Base-by-base conservation (phyloP, 2,888 invertebrate genomes). In the Drosophila ezoana region DNA sequence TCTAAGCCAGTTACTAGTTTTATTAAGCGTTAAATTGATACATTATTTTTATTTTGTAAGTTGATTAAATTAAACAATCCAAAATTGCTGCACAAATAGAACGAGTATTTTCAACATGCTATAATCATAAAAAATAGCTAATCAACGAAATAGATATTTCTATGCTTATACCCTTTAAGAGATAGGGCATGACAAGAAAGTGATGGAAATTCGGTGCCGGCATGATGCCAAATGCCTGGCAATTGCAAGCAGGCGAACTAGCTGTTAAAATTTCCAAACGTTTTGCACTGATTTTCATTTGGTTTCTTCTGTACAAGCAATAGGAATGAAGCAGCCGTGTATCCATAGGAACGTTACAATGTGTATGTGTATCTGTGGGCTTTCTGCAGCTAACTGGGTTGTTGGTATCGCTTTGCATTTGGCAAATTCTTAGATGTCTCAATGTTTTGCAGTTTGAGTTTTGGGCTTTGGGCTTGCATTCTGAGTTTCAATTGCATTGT, bases 401-500 rank as follows among this genome's bases (percentile, higher is more conserved):
- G 66, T 64, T 58, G 65, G 56, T 65, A 75, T 74, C 87, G 51
- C 60, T 82, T 80, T 80, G 61, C 59, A 61, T 77, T 78, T 73
- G 62, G 57, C 73, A 77, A 75, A 77, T 77, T 77, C 73, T 75
- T 73, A 68, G 56, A 69, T 66, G 75, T 70, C 74, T 76, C 69
- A 65, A 70, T 74, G 43, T 61, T 70, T 83, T 83, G 63, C 74
- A 60, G 74, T 72, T 79, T 69, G 67, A 49, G 63, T 63, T 76
- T 82, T 59, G 62, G 63, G 62, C 47, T 68, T 74, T 54, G 64
- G 53, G 60, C 52, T 66, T 68, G 79, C 66, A 77, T 71, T 73
- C 81, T 72, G 74, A 79, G 65, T 87, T 82, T 86, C 77, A 76
- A 79, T 85, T 77, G 78, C 86, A 82, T 88, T 86, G 83, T 88